Evolutionary conservation across 2,888 invertebrate species (phyloP).

Genomic region (Itoplectis maculator): DNA sequence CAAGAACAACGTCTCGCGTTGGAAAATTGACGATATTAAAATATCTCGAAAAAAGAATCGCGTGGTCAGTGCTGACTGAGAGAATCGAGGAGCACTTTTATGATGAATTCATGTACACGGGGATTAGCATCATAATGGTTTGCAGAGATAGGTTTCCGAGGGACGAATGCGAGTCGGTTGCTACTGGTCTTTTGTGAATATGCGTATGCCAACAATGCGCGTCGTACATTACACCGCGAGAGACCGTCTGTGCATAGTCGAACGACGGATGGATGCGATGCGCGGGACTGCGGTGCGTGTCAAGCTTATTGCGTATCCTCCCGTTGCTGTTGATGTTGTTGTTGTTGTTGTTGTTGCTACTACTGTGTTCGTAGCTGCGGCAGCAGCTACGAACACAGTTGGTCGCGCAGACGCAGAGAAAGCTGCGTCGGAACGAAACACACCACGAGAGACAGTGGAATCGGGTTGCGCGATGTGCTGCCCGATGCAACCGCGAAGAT

Average conservation of each 20-base stretch:
- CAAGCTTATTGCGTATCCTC: constrained; percentile 40
- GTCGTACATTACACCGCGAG: neutral
- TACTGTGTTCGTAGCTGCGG: too few relatives aligned
- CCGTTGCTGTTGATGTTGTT: constrained; percentile 5
- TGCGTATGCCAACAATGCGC: too few relatives aligned
- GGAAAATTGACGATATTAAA: too few relatives aligned
- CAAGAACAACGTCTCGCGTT: too few relatives aligned
- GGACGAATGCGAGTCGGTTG: too few relatives aligned
- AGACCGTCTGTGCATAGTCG: neutral
- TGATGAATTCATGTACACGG: too few relatives aligned
- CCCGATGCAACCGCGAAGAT: constrained; percentile 18
- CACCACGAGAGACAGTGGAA: constrained; percentile 27
- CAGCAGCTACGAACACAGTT: neutral
- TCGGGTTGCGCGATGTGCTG: constrained; percentile 33
- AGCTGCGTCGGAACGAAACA: constrained; percentile 29
- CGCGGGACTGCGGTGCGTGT: constrained; percentile 20
- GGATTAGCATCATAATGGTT: too few relatives aligned
- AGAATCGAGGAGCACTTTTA: too few relatives aligned
- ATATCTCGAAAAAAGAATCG: too few relatives aligned
- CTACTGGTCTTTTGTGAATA: neutral
- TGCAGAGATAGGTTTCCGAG: too few relatives aligned
- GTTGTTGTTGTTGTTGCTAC: too few relatives aligned
- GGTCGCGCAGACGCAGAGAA: constrained; percentile 29
- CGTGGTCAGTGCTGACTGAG: too few relatives aligned
- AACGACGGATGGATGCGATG: constrained; percentile 5